phyloP scores from a whole-genome alignment of 2,888 invertebrate species.

The Polydrusus pterygomalis region DNA sequence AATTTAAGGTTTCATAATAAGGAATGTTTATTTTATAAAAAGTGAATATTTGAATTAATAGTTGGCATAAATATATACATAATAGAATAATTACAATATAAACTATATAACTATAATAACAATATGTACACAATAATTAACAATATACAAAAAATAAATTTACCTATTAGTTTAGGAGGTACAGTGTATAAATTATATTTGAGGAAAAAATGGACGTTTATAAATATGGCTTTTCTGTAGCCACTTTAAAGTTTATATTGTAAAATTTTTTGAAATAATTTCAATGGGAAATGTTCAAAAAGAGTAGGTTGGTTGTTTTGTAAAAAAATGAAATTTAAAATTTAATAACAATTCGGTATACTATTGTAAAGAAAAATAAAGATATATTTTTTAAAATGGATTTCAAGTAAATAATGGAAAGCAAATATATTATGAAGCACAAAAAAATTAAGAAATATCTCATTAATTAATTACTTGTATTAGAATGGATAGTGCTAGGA shows the following conservation, averaged over 20 bases:
- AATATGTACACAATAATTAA: constrained; percentile 66
- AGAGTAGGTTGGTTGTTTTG: neutral
- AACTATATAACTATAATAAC: constrained; percentile 72
- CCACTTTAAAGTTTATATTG: constrained; percentile 17
- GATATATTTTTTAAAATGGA: too few species aligned
- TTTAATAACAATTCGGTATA: too few species aligned
- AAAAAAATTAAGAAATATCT: too few species aligned
- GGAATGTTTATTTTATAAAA: constrained; percentile 60
- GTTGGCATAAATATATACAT: constrained; percentile 62
- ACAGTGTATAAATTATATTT: constrained; percentile 56
- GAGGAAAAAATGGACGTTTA: constrained; percentile 63
- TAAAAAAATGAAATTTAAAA: too few species aligned
- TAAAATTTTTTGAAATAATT: neutral
- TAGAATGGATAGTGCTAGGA: too few species aligned
- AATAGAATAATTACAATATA: constrained; percentile 69
- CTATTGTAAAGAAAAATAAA: too few species aligned
- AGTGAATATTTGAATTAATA: constrained; percentile 56
- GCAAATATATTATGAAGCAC: too few species aligned
- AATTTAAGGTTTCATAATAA: constrained; percentile 40
- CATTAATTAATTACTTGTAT: too few species aligned
- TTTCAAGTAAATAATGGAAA: too few species aligned
- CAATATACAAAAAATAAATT: constrained; percentile 64
- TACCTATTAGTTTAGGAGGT: constrained; percentile 47
- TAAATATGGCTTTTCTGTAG: neutral
- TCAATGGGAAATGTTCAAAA: neutral